Evolutionary conservation across 2,113 vertebrate species (phyloP), one percentile per base, ranked within the genome.

Genomic region (Sapajus apella): DNA sequence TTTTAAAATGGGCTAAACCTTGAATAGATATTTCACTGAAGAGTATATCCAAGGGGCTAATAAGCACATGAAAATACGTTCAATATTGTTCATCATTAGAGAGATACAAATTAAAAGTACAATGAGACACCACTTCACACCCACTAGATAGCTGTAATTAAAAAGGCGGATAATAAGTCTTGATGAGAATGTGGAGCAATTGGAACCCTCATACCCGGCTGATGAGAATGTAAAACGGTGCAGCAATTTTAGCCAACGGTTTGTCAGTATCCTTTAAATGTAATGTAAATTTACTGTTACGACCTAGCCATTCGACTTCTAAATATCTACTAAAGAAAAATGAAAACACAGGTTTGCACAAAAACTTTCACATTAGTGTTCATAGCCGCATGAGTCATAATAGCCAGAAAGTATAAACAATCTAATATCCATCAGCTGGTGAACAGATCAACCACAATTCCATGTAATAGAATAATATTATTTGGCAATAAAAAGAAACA

Each of bases 81-180:
- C n/a, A 21, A 27, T 64, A 75, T 66, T 85, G 85, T 76, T 52
- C 86, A 55, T 47, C 89, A 83, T 70, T 68, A 91, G 58, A 81
- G 75, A 83, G 84, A 90, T 32, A 18, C 84, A 95, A 76, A 96
- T 90, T 80, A 94, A 84, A 82, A 64, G 17, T 10, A 16, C 37
- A 77, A 72, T 35, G 50, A 94, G 75, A 80, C 32, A 73, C 21
- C n/a, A 81, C 37, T 77, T 93, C 79, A 52, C 20, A 89, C 47
- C 27, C 66, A 61, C 50, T 87, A 52, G 83, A 96, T 27, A 76
- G 25, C 73, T 81, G 16, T 85, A 50, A 96, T 90, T 95, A 37
- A 94, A 97, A 94, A 94, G 91, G 55, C n/a, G 68, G 90, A 80
- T 83, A 93, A n/a, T 80, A 91, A 94, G 84, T 83, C 80, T 80